Evolutionary conservation across 2,797 vertebrate species (phyloP).

Genomic region (Stomatorhinus walkeri): DNA sequence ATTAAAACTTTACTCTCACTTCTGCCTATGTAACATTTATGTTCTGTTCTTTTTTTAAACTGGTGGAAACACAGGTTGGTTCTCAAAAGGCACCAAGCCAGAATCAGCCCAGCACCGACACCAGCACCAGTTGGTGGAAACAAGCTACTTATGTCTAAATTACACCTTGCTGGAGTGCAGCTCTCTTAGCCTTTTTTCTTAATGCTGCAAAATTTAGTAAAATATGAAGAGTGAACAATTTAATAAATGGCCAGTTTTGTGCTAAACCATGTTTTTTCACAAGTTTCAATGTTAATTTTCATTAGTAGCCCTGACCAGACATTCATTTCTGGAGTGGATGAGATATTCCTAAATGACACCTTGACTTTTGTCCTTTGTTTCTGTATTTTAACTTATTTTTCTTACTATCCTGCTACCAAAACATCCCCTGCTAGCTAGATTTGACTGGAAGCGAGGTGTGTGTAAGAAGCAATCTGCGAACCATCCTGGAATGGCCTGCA

Average conservation of each 20-base stretch:
- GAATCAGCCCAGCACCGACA: neutral
- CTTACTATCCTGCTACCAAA: neutral
- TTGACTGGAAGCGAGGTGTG: neutral
- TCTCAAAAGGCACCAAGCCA: neutral
- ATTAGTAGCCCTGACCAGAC: neutral
- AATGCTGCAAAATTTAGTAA: neutral
- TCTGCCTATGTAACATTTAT: neutral
- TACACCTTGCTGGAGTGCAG: neutral
- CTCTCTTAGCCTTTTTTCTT: neutral
- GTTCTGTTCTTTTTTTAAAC: neutral
- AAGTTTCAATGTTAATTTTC: neutral
- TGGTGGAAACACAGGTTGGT: neutral
- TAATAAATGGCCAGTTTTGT: neutral
- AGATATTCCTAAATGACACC: neutral
- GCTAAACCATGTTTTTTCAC: neutral
- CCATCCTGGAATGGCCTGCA: neutral
- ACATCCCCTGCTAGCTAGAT: neutral
- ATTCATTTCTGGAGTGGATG: neutral
- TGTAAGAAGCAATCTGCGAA: neutral
- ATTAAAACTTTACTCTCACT: neutral
- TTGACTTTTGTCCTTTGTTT: neutral
- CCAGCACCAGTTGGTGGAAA: neutral
- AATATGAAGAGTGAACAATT: neutral
- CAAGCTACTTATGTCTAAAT: neutral
- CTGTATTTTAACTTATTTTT: neutral